These are phyloP conservation scores for Pelobates cultripes DNA, from an alignment of 2,797 vertebrate species.

Conservation along the genomic window DNA sequence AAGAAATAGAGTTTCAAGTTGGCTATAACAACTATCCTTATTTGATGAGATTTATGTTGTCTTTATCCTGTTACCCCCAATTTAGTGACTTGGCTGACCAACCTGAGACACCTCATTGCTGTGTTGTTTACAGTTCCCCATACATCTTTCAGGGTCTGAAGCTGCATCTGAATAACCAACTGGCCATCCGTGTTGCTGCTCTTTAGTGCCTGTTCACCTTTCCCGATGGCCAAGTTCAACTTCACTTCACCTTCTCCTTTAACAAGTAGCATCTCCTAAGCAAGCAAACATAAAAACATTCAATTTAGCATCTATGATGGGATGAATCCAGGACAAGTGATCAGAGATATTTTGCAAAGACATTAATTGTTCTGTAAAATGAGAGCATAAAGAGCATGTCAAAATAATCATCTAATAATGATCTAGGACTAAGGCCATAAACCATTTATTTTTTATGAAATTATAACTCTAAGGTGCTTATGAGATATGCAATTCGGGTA, in stretches of 20 bases:
- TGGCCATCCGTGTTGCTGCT: constrained; percentile 85
- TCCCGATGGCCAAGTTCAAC: constrained; percentile 94
- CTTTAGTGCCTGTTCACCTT: constrained; percentile 89
- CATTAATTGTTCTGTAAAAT: too few relatives aligned
- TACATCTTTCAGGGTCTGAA: constrained; percentile 83
- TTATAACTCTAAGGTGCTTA: too few relatives aligned
- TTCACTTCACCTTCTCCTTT: constrained; percentile 97
- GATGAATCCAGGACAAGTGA: not conserved
- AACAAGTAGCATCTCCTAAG: constrained; percentile 91
- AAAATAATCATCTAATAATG: too few relatives aligned
- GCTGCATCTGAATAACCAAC: constrained; percentile 82
- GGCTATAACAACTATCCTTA: too few relatives aligned
- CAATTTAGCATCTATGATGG: not conserved
- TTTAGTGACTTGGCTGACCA: constrained; percentile 31
- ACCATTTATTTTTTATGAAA: too few relatives aligned
- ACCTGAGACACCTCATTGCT: constrained; percentile 89
- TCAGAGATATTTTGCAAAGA: not conserved
- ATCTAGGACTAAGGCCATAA: too few relatives aligned
- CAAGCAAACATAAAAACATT: constrained; percentile 19
- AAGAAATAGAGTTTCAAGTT: too few relatives aligned
- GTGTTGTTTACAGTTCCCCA: constrained; percentile 87
- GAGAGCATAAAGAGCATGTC: too few relatives aligned
- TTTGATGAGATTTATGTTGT: too few relatives aligned
- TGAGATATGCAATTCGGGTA: too few relatives aligned
- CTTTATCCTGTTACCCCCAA: too few relatives aligned